These are phyloP conservation scores for Enhydra lutris DNA, from an alignment of 2,113 vertebrate genomes.

Conservation along the genomic window DNA sequence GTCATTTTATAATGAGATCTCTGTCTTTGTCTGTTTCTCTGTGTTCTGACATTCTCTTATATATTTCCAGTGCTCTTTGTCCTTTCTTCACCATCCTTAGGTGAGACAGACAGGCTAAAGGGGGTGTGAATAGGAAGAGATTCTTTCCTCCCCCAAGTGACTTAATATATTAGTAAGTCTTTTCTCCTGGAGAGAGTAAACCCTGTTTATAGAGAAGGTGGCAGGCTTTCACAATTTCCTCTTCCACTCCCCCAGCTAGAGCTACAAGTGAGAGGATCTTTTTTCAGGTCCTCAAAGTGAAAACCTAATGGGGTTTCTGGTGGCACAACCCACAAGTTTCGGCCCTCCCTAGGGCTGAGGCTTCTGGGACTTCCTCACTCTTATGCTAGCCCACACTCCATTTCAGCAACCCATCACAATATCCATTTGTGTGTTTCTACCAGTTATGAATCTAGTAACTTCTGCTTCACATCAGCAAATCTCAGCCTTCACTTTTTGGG, in stretches of 20 bases:
- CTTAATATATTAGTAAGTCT: background rate
- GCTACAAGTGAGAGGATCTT: background rate
- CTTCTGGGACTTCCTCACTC: background rate
- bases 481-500: background rate
- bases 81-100: background rate
- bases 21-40: background rate
- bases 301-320: rapidly evolving
- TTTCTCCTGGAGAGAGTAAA: background rate
- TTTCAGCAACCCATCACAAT: background rate
- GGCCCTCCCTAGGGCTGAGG: background rate
- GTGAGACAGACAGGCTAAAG: background rate
- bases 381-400: background rate
- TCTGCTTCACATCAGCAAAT: background rate
- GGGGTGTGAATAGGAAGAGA: background rate
- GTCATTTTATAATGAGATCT: background rate
- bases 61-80: background rate
- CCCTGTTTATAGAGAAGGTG: background rate
- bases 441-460: background rate
- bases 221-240: background rate
- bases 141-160: background rate
- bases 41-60: background rate
- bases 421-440: background rate
- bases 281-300: background rate
- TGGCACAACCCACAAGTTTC: background rate
- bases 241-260: background rate